Conservation (phyloP, 1,140 invertebrate species). For the Ceratitis capitata region DNA sequence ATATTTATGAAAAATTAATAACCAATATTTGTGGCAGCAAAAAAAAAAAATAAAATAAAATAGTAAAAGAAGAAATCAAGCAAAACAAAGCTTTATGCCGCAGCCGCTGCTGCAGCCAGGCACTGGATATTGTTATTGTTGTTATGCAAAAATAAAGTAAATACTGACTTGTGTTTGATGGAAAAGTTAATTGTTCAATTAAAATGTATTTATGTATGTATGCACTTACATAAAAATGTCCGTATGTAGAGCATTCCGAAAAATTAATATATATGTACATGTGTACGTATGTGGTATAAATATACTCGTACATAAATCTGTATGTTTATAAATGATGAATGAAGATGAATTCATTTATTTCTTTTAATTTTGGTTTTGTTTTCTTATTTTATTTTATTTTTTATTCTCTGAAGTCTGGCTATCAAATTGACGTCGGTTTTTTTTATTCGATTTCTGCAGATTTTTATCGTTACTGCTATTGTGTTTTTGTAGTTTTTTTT, state of each 20-base stretch:
- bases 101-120: neutral
- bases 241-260: neutral
- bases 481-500: neutral
- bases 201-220: neutral
- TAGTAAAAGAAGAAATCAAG: neutral
- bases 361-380: too few species aligned
- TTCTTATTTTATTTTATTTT: neutral
- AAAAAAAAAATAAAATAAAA: too few species aligned
- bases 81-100: neutral
- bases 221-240: neutral
- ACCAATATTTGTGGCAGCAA: neutral
- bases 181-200: slow-evolving; percentile 35
- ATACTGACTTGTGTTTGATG: slow-evolving; percentile 26
- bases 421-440: neutral
- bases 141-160: neutral
- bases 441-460: neutral
- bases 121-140: neutral
- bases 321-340: neutral
- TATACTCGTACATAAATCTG: neutral
- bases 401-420: neutral
- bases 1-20: neutral
- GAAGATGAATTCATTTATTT: too few species aligned
- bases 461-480: neutral
- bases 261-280: neutral
- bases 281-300: neutral